Conservation (phyloP, 2,797 vertebrate genomes). For the Helostoma temminkii region DNA sequence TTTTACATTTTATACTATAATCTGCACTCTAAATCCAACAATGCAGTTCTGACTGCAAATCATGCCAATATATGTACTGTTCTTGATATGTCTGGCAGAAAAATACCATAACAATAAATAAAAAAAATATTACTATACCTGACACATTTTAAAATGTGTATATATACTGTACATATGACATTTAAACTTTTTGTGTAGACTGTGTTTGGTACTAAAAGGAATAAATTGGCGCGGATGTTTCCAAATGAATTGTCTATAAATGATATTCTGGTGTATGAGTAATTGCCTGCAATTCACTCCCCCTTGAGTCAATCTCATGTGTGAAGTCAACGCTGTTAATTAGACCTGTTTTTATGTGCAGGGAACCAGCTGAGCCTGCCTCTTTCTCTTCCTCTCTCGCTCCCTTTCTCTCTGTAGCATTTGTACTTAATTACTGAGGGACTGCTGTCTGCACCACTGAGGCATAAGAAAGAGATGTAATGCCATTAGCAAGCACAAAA, state of each 20-base stretch:
- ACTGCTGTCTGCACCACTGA: conserved; percentile 80
- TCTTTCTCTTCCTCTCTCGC: conserved; percentile 63
- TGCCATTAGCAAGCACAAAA: conserved; percentile 77
- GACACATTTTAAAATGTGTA: too few species aligned
- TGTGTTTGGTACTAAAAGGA: conserved; percentile 45
- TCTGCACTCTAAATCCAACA: not conserved
- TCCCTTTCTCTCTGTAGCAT: conserved; percentile 75
- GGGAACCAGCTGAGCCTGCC: conserved; percentile 82
- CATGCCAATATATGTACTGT: not conserved
- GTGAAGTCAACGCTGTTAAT: conserved; percentile 85
- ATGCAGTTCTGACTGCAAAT: not conserved
- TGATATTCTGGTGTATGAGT: conserved; percentile 79
- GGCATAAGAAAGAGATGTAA: conserved; percentile 83
- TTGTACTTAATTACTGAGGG: conserved; percentile 85
- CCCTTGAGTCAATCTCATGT: conserved; percentile 85
- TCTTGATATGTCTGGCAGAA: not conserved
- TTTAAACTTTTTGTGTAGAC: conserved; percentile 40
- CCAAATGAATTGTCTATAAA: conserved; percentile 78
- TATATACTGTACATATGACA: too few species aligned
- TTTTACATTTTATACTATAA: not conserved
- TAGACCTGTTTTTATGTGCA: conserved; percentile 85
- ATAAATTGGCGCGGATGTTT: conserved; percentile 65
- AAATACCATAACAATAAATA: conserved; percentile 20
- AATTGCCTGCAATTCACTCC: conserved; percentile 83
- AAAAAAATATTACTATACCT: too few species aligned